phyloP scores from a whole-genome alignment of 2,888 invertebrate species.

The Sminthurinus aureus region DNA sequence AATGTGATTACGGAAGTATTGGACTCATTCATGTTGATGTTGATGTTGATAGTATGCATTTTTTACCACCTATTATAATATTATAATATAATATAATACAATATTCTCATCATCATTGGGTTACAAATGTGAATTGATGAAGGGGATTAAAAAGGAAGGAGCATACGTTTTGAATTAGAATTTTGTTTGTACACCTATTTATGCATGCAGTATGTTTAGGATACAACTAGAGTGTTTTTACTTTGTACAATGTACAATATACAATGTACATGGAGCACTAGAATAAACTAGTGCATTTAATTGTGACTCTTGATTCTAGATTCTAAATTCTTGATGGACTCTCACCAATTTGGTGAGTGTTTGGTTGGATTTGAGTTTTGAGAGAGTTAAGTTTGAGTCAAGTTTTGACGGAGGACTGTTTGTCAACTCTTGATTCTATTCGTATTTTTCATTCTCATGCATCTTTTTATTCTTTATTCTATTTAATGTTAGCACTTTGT shows the following conservation, averaged over 20 bases:
- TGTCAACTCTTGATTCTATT: neutral
- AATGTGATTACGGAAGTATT: constrained; percentile 19
- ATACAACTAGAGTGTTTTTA: neutral
- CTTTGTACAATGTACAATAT: neutral
- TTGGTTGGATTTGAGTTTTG: neutral
- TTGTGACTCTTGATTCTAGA: neutral
- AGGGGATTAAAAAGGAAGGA: neutral
- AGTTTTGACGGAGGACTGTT: neutral
- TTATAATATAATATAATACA: neutral
- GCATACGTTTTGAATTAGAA: neutral
- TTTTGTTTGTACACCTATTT: neutral
- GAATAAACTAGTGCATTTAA: neutral
- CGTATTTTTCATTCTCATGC: too few species aligned
- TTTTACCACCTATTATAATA: neutral
- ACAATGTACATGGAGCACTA: neutral
- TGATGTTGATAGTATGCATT: neutral
- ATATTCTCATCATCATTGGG: neutral
- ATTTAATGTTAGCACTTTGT: neutral
- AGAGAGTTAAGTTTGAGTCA: neutral
- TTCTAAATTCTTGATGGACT: neutral
- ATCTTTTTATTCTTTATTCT: too few species aligned
- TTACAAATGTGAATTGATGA: neutral
- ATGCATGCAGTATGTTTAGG: too few species aligned
- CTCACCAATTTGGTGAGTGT: neutral
- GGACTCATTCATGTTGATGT: neutral